Evolutionary conservation across 2,113 vertebrate species (phyloP), one percentile per base, ranked within the genome.

Genomic region (Tylochromis polylepis): DNA sequence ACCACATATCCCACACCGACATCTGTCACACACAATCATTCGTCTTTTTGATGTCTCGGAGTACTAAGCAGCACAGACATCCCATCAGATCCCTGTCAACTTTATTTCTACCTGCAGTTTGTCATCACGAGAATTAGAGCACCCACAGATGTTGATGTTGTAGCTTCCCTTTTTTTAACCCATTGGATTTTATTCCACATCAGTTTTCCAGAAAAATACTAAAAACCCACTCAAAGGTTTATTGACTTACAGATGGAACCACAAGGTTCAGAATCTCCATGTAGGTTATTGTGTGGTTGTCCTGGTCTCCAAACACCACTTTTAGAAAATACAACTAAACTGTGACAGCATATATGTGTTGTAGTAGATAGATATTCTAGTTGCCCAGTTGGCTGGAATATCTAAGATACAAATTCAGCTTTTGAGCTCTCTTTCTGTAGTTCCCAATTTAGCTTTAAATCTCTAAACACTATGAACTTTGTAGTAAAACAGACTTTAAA

Each of bases 11-110:
- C 82, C 58, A 55, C 70, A 31, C 82, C 77, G 59, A 89, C 86
- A 88, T 83, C 88, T 93, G 86, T 91, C 93, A 79, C 46, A 87
- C 22, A 18, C 85, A 88, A 88, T 93, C 83, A 22, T 86, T 90
- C 11, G 5, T 86, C 89, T 75, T 70, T 82, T 65, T 91, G 78
- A 87, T 85, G 79, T 86, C 79, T 80, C 6, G 2, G 83, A 78
- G 29, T 51, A 46, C 81, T 85, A 91, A 94, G 70, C 83, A 58
- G 70, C 38, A 77, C 41, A 82, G 85, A 89, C 92, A 83, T 89
- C 83, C 83, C 84, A 92, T 94, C 88, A 86, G 81, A 91, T 88
- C 84, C 34, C 87, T 94, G 92, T 86, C 91, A 84, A 55, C 75
- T 90, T 77, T 83, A 83, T 86, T 93, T 91, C 72, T 77, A 81